These are phyloP conservation scores for Neria commutata DNA, from an alignment of 2,888 invertebrate genomes.

Conservation along the genomic window DNA sequence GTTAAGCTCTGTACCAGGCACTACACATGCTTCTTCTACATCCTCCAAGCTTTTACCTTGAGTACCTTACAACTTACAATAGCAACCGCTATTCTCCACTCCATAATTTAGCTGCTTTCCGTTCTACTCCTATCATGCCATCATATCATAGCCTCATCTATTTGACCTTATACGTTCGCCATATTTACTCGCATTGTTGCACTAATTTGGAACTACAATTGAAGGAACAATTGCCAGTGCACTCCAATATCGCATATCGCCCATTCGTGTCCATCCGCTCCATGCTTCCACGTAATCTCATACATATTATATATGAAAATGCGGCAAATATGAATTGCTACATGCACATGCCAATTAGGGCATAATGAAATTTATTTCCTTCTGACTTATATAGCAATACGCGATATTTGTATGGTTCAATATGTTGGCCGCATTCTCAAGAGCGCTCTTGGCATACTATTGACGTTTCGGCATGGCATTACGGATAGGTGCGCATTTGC, in stretches of 20 bases:
- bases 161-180: neutral
- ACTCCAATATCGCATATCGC: neutral
- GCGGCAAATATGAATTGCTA: neutral
- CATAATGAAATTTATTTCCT: neutral
- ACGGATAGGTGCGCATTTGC: neutral
- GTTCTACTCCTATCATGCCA: conserved; percentile 4
- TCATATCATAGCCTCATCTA: conserved; percentile 1
- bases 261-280: neutral
- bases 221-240: neutral
- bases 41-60: too few relatives aligned
- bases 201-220: conserved; percentile 40
- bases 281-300: neutral
- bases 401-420: neutral
- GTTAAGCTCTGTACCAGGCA: too few relatives aligned
- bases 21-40: too few relatives aligned
- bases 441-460: neutral
- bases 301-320: neutral
- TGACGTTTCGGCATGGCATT: neutral
- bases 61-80: too few relatives aligned
- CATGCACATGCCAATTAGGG: neutral
- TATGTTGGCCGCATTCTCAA: neutral
- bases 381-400: neutral
- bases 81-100: too few relatives aligned
- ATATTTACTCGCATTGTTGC: conserved; percentile 41
- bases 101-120: conserved; percentile 9